Percentiles rank a stretch among this genome's conserved stretches.
Conservation (phyloP, 2,113 vertebrate species). For the Crotalus tigris region DNA sequence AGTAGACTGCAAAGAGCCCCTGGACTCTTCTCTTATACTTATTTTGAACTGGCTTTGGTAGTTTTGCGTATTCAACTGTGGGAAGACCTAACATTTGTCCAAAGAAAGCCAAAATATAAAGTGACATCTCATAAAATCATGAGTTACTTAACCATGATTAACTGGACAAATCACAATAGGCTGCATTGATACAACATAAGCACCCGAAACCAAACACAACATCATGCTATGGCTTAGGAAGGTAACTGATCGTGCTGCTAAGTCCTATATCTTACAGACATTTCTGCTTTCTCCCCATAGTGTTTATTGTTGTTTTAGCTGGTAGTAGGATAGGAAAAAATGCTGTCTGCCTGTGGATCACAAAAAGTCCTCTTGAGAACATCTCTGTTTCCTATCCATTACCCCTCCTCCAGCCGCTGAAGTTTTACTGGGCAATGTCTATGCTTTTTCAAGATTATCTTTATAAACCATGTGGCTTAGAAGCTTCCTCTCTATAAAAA, state of each 20-base stretch:
- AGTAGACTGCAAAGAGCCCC: background rate
- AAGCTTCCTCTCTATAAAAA: background rate
- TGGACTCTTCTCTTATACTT: background rate
- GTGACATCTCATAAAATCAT: background rate
- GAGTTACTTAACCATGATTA: background rate
- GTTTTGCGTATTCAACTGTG: background rate
- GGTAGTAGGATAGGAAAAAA: too few species aligned
- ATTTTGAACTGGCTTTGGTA: background rate
- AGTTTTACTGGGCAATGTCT: background rate
- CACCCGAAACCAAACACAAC: background rate
- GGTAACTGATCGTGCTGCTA: background rate
- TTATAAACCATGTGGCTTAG: background rate
- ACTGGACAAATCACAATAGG: background rate
- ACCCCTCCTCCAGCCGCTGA: background rate
- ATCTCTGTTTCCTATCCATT: background rate
- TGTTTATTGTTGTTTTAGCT: background rate
- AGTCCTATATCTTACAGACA: background rate
- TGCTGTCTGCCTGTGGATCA: background rate
- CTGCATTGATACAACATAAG: background rate
- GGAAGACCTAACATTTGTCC: background rate
- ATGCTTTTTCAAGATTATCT: background rate
- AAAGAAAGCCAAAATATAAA: background rate
- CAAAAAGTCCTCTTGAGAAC: background rate
- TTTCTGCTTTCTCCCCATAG: background rate
- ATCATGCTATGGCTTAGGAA: background rate